These are phyloP conservation scores for Coilia nasus DNA, from an alignment of 2,797 vertebrate genomes.

Conservation along the genomic window DNA sequence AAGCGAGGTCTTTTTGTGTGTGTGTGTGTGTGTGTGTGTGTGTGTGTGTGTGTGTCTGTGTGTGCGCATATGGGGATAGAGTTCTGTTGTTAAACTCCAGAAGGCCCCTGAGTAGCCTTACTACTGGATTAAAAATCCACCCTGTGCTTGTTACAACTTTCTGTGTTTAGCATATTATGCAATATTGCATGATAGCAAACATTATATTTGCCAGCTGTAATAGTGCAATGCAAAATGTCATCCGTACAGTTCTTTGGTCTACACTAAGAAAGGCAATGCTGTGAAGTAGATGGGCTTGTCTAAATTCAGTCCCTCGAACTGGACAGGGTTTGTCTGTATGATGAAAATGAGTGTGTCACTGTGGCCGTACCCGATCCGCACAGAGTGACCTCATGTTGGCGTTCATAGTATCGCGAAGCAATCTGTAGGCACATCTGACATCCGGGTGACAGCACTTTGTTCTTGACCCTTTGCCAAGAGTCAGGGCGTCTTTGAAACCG, in stretches of 20 bases:
- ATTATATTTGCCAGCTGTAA: not conserved
- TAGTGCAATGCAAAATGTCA: not conserved
- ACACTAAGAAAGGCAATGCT: not conserved
- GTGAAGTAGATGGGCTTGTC: not conserved
- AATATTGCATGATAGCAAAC: not conserved
- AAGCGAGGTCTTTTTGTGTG: constrained; percentile 20
- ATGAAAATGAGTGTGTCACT: constrained; percentile 33
- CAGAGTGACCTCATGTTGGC: constrained; percentile 46
- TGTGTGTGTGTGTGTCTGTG: not conserved
- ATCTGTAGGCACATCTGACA: constrained; percentile 73
- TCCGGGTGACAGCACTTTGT: constrained; percentile 63
- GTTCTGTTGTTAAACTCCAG: constrained; percentile 5
- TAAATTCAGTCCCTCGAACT: not conserved
- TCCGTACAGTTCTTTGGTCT: not conserved
- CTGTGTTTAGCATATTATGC: not conserved
- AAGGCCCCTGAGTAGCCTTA: not conserved
- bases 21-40: constrained; percentile 6
- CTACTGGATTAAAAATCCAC: not conserved
- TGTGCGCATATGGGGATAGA: not conserved
- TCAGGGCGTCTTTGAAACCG: constrained; percentile 50
- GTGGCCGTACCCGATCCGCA: constrained; percentile 56
- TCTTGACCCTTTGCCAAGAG: constrained; percentile 60
- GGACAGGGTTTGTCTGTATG: not conserved
- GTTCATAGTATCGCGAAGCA: constrained; percentile 58
- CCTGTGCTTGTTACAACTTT: not conserved